Evolutionary conservation across 2,888 invertebrate genomes (phyloP).

Genomic region (Conchocele bisecta): DNA sequence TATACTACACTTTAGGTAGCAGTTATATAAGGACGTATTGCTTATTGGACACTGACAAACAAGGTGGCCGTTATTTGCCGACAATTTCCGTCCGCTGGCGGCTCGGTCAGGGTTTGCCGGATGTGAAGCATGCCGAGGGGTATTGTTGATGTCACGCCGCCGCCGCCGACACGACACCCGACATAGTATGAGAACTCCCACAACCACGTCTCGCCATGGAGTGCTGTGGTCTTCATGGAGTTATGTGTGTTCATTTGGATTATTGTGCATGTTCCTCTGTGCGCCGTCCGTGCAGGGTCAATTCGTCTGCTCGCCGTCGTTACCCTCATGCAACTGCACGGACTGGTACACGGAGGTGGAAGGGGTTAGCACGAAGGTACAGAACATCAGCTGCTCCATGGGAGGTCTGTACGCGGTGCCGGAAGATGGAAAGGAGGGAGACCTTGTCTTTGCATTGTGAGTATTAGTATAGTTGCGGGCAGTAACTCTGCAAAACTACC

Average conservation of each 20-base stretch:
- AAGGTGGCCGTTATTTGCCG: too few relatives aligned
- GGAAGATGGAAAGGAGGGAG: constrained; percentile 35
- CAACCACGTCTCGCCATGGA: constrained; percentile 12
- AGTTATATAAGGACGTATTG: too few relatives aligned
- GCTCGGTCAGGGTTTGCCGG: too few relatives aligned
- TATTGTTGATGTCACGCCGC: constrained; percentile 2
- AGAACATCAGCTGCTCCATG: constrained; percentile 35
- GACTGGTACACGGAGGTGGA: too few relatives aligned
- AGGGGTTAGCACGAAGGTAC: too few relatives aligned
- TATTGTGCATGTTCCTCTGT: constrained; percentile 32
- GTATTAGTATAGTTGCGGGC: constrained; percentile 18
- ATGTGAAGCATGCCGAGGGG: constrained; percentile 47
- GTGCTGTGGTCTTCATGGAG: background rate
- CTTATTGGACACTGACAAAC: too few relatives aligned
- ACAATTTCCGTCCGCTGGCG: too few relatives aligned
- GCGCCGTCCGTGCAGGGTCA: constrained; percentile 15
- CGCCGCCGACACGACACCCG: constrained; percentile 31
- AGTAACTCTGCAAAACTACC: too few relatives aligned
- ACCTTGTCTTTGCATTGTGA: constrained; percentile 41
- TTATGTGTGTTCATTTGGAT: constrained; percentile 28
- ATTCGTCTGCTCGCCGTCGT: too few relatives aligned
- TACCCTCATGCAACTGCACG: too few relatives aligned
- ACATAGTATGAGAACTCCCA: constrained; percentile 39
- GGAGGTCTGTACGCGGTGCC: constrained; percentile 34
- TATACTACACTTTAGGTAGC: too few relatives aligned